These are phyloP conservation scores for Drosophila novamexicana DNA, from an alignment of 1,140 invertebrate species.

Conservation along the genomic window DNA sequence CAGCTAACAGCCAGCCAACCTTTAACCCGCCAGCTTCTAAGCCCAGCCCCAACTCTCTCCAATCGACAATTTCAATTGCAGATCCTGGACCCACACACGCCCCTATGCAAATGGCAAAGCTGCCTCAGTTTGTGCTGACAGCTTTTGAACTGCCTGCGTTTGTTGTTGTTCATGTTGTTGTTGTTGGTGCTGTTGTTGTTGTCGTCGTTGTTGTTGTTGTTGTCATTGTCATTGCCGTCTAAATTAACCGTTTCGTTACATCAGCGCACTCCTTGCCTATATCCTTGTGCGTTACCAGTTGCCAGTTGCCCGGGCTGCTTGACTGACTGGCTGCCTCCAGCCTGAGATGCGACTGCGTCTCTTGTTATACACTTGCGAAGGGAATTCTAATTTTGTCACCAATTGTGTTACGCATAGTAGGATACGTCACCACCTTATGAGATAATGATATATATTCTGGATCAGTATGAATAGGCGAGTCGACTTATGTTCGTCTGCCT, in stretches of 20 bases:
- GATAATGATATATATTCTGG: too few species aligned
- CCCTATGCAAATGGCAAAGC: constrained; percentile 74
- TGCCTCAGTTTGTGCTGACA: constrained; percentile 30
- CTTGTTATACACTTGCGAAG: not conserved
- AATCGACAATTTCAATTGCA: constrained; percentile 69
- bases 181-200: constrained; percentile 11
- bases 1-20: not conserved
- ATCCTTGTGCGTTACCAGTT: constrained; percentile 73
- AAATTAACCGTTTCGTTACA: constrained; percentile 81
- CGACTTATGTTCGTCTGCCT: too few species aligned
- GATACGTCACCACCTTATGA: too few species aligned
- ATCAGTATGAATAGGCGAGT: too few species aligned
- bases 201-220: constrained; percentile 40
- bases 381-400: not conserved
- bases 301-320: constrained; percentile 28
- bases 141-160: constrained; percentile 20
- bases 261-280: constrained; percentile 57
- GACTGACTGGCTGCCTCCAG: constrained; percentile 7
- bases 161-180: constrained; percentile 49
- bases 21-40: not conserved
- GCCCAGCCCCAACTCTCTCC: not conserved
- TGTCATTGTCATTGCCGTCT: constrained; percentile 64
- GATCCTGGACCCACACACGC: constrained; percentile 66
- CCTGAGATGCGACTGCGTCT: constrained; percentile 22
- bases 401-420: not conserved